A percentile compares a stretch with the other conserved stretches of the same genome.
These are phyloP conservation scores for Spongia lamella DNA, from an alignment of 37 sponge, comb jelly and placozoan species.

Conservation along the genomic window DNA sequence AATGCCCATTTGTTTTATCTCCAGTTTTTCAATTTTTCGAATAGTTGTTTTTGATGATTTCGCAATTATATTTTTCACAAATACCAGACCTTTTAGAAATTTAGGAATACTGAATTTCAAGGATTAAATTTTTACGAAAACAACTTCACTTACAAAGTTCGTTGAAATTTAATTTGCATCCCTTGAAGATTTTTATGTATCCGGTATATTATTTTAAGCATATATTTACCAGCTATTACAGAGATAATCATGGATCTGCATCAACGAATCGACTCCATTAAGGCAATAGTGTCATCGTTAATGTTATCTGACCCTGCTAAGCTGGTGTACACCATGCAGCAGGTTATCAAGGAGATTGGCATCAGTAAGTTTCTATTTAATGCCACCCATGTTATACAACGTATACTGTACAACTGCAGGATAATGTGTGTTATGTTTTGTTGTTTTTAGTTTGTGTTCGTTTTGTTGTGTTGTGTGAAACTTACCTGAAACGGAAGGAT, in stretches of 20 bases:
- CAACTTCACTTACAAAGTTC: too few species aligned
- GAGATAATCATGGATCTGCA: too few species aligned
- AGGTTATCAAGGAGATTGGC: conserved; percentile 53
- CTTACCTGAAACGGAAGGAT: conserved; percentile 51
- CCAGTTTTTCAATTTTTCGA: background rate
- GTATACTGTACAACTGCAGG: too few species aligned
- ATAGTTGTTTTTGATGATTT: background rate
- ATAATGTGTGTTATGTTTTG: conserved; percentile 10
- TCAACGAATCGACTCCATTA: conserved; percentile 11
- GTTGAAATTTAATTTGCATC: too few species aligned
- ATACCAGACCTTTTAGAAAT: background rate
- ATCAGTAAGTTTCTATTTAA: conserved; percentile 28
- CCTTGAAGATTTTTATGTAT: too few species aligned
- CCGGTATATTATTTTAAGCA: conserved; percentile 49
- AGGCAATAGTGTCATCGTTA: conserved; percentile 20
- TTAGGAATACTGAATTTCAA: too few species aligned
- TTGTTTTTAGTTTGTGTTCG: conserved; percentile 12
- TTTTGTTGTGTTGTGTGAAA: conserved; percentile 60
- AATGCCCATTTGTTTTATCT: background rate
- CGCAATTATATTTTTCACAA: background rate
- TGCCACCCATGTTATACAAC: background rate
- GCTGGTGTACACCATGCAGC: conserved; percentile 55
- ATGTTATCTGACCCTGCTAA: conserved; percentile 54
- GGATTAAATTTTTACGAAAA: too few species aligned
- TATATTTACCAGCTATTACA: too few species aligned